Evolutionary conservation across 2,888 invertebrate species (phyloP).

Genomic region (Gortyna flavago): DNA sequence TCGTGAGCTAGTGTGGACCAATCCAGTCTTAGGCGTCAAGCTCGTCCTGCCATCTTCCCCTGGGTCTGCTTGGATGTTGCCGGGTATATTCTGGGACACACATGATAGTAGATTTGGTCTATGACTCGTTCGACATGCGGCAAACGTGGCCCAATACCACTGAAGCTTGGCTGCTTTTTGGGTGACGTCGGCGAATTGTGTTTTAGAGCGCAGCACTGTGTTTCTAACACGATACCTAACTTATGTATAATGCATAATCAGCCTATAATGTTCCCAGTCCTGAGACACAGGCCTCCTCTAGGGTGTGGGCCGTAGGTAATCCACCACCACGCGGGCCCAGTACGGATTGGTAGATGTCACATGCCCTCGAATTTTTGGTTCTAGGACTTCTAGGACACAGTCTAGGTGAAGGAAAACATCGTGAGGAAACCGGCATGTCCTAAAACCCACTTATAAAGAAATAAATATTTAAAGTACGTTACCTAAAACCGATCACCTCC

Average conservation of each 20-base stretch:
- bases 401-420: background rate
- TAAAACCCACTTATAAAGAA: background rate
- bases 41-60: too few relatives aligned
- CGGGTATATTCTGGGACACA: too few relatives aligned
- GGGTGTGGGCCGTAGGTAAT: background rate
- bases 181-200: too few relatives aligned
- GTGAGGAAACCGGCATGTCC: background rate
- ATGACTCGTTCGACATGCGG: too few relatives aligned
- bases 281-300: background rate
- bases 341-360: background rate
- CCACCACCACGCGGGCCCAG: background rate
- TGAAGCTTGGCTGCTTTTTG: too few relatives aligned
- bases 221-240: background rate
- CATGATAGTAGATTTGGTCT: too few relatives aligned
- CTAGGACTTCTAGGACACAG: background rate
- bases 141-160: too few relatives aligned
- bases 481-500: slow-evolving; percentile 79
- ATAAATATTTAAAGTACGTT: slow-evolving; percentile 9
- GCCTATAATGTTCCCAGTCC: background rate
- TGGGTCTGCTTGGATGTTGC: too few relatives aligned
- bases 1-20: too few relatives aligned
- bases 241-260: background rate
- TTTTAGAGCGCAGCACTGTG: background rate
- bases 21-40: too few relatives aligned
- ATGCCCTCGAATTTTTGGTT: background rate